phyloP scores from a whole-genome alignment of 2,888 invertebrate genomes.

The Tetrapedia diversipes region DNA sequence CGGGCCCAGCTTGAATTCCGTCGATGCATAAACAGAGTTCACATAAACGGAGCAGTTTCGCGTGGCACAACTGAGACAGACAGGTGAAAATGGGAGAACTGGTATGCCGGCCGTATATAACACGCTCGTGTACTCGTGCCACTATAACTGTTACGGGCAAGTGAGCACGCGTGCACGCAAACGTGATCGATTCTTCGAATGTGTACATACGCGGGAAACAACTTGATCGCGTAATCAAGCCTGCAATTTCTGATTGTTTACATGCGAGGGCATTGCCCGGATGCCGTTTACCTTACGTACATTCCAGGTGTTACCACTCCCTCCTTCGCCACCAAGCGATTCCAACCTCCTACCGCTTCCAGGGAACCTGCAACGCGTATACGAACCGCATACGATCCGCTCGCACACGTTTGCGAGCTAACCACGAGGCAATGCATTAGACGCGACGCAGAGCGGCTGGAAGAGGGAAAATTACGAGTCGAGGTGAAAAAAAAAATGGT shows the following conservation, averaged over 20 bases:
- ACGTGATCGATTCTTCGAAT: conserved; percentile 51
- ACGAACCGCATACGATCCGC: conserved; percentile 21
- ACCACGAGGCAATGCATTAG: background rate
- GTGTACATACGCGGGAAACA: conserved; percentile 58
- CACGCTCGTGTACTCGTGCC: conserved; percentile 14
- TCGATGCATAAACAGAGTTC: no score
- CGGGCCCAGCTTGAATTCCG: no score
- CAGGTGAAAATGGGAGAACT: conserved; percentile 39
- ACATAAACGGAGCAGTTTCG: no score
- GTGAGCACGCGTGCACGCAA: conserved; percentile 39
- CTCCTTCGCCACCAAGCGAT: conserved; percentile 42
- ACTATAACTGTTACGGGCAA: conserved; percentile 44
- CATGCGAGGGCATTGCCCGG: conserved; percentile 82
- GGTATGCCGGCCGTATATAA: conserved; percentile 47
- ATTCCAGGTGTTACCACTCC: conserved; percentile 72
- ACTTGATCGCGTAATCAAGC: conserved; percentile 64
- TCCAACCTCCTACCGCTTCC: conserved; percentile 36
- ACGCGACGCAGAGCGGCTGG: background rate
- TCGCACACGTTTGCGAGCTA: background rate
- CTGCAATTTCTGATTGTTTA: conserved; percentile 81
- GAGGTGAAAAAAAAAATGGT: no score
- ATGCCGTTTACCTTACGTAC: conserved; percentile 80
- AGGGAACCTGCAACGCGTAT: conserved; percentile 35
- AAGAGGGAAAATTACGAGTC: no score
- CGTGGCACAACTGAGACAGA: no score